Evolutionary conservation across 1,140 invertebrate genomes (phyloP).

Genomic region (Amyelois transitella): DNA sequence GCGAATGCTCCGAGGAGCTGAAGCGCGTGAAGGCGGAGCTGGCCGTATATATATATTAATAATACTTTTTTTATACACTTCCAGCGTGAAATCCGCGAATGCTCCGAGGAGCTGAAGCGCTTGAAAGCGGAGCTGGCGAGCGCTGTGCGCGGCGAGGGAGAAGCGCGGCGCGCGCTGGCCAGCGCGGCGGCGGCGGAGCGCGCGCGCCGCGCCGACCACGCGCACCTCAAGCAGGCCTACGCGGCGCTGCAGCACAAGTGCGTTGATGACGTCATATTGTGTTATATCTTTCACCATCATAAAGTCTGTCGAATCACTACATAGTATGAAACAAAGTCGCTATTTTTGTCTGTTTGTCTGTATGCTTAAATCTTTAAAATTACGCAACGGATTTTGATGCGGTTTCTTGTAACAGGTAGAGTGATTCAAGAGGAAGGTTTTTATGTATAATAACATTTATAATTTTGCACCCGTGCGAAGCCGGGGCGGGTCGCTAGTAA

Average conservation of each 20-base stretch:
- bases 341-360: too few species aligned
- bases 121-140: slow-evolving; percentile 37
- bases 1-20: slow-evolving; percentile 3
- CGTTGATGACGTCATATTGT: slow-evolving; percentile 9
- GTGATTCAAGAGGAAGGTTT: too few species aligned
- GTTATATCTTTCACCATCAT: too few species aligned
- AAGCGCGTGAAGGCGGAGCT: too few species aligned
- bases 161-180: slow-evolving; percentile 45
- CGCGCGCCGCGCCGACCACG: slow-evolving; percentile 82
- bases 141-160: slow-evolving; percentile 36
- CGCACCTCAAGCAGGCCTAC: slow-evolving; percentile 87
- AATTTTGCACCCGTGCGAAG: too few species aligned
- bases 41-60: not conserved
- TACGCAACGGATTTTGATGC: too few species aligned
- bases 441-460: too few species aligned
- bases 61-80: not conserved
- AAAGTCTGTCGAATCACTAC: too few species aligned
- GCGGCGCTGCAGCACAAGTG: slow-evolving; percentile 87
- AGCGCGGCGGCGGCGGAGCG: slow-evolving; percentile 79
- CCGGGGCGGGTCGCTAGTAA: too few species aligned
- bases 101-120: slow-evolving; percentile 38
- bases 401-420: too few species aligned
- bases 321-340: too few species aligned
- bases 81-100: slow-evolving; percentile 25
- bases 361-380: too few species aligned